Evolutionary conservation across 92 coral and sea anemone genomes (phyloP).

Genomic region (Zoanthus solanderi): DNA sequence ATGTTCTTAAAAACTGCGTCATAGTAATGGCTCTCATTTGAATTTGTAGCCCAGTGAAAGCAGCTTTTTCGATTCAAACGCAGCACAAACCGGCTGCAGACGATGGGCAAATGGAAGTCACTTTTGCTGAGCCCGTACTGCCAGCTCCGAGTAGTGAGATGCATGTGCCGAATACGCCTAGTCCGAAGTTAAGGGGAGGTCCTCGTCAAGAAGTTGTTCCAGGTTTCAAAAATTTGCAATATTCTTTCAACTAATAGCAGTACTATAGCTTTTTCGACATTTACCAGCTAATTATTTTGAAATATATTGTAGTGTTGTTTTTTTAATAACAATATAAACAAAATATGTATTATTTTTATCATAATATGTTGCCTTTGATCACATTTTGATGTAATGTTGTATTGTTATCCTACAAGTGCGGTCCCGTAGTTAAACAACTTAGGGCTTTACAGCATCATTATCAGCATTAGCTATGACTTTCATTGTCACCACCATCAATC

Average conservation of each 20-base stretch:
- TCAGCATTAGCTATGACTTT: no score
- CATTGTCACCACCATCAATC: no score
- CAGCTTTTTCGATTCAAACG: conserved; percentile 14
- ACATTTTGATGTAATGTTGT: no score
- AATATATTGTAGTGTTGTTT: no score
- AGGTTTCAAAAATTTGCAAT: neutral
- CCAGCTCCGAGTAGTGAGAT: neutral
- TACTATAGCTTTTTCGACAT: neutral
- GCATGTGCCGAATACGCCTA: conserved; percentile 4
- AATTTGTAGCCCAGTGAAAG: conserved; percentile 34
- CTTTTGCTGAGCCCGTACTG: neutral
- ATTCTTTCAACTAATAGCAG: neutral
- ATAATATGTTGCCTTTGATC: no score
- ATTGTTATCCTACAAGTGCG: no score
- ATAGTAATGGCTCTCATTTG: neutral
- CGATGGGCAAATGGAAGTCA: conserved; percentile 37
- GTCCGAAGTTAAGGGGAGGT: neutral
- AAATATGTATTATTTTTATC: no score
- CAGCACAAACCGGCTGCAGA: neutral
- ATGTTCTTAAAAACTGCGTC: neutral
- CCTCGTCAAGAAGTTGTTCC: neutral
- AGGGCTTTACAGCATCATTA: no score
- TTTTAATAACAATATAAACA: no score
- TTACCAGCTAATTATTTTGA: no score
- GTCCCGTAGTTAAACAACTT: no score